phyloP scores from a whole-genome alignment of 2,113 vertebrate genomes.

The Lynx canadensis region DNA sequence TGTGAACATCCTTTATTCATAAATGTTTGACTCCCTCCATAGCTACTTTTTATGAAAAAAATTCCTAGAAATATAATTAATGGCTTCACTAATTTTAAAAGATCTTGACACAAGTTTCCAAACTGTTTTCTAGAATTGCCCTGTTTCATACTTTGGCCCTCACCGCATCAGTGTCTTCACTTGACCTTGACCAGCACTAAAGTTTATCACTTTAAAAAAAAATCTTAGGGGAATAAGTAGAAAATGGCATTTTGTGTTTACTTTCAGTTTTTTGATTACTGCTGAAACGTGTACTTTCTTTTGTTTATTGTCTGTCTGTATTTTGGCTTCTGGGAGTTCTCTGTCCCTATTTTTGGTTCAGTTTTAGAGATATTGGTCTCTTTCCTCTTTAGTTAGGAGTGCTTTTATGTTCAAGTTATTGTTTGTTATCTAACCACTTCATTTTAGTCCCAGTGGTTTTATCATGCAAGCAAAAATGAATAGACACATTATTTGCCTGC shows the following conservation, averaged over 20 bases:
- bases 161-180: background rate
- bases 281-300: background rate
- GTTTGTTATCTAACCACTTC: background rate
- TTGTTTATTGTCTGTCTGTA: background rate
- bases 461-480: background rate
- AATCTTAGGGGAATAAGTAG: background rate
- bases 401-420: background rate
- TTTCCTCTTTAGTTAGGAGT: background rate
- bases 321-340: background rate
- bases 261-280: background rate
- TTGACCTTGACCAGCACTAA: background rate
- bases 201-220: background rate
- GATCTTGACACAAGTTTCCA: background rate
- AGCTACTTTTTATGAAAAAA: background rate
- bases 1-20: background rate
- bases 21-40: background rate
- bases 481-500: background rate
- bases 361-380: background rate
- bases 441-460: background rate
- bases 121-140: background rate
- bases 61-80: background rate
- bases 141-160: background rate
- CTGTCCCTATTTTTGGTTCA: background rate
- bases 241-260: constrained; percentile 1
- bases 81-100: background rate